Conservation (phyloP, 2,888 invertebrate species). For the Mythimna vitellina region DNA sequence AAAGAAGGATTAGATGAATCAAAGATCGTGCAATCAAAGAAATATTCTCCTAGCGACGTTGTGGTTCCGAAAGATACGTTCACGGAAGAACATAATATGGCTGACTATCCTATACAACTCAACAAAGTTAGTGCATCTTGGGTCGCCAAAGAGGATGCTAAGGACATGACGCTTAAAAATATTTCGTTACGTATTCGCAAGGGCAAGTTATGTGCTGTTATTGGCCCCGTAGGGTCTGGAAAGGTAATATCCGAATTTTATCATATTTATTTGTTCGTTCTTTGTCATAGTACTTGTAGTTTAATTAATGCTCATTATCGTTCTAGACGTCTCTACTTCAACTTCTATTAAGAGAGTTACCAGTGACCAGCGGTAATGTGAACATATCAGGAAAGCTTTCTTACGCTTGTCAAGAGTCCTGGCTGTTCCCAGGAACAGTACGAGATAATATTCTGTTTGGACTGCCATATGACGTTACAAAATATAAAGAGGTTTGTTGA, state of each 20-base stretch:
- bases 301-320: neutral
- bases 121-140: conserved; percentile 81
- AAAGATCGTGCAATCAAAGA: conserved; percentile 67
- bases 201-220: conserved; percentile 93
- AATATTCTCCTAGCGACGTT: conserved; percentile 67
- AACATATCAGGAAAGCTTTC: conserved; percentile 92
- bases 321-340: conserved; percentile 92
- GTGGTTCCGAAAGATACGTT: conserved; percentile 23
- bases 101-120: conserved; percentile 78
- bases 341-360: conserved; percentile 93
- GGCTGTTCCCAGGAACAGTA: conserved; percentile 94
- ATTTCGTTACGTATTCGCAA: conserved; percentile 90
- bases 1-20: conserved; percentile 52
- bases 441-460: conserved; percentile 96
- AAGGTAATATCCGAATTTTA: conserved; percentile 83
- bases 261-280: neutral
- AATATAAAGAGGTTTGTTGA: conserved; percentile 90
- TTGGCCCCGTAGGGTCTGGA: conserved; percentile 97
- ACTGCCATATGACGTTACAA: conserved; percentile 89
- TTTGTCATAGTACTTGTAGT: neutral
- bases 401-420: conserved; percentile 96
- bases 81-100: conserved; percentile 28
- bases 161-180: conserved; percentile 87
- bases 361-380: conserved; percentile 90
- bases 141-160: conserved; percentile 73